Conservation (phyloP, 2,797 vertebrate genomes). For the Coregonus sp. region DNA sequence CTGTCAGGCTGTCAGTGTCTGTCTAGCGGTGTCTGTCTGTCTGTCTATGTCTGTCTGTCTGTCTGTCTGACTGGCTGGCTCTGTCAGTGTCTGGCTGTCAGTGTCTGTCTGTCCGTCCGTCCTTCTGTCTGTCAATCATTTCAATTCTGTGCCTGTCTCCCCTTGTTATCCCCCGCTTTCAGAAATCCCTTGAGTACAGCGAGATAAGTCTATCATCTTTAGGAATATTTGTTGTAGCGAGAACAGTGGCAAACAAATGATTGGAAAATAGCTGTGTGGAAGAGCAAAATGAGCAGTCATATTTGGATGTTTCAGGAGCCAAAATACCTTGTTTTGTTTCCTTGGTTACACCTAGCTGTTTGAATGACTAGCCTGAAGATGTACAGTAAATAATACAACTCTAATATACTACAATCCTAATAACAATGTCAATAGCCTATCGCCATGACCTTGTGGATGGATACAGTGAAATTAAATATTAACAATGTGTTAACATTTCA, state of each 20-base stretch:
- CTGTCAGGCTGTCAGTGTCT: background rate
- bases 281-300: constrained; percentile 39
- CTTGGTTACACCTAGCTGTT: constrained; percentile 13
- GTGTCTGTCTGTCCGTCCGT: background rate
- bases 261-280: constrained; percentile 38
- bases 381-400: constrained; percentile 2
- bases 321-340: constrained; percentile 26
- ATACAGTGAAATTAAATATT: background rate
- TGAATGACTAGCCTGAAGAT: background rate
- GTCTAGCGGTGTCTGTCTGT: background rate
- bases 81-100: background rate
- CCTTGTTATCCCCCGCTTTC: background rate
- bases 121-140: constrained; percentile 23
- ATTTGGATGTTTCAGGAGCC: constrained; percentile 34
- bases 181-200: constrained; percentile 13
- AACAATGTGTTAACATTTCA: background rate
- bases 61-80: background rate
- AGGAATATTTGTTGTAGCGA: constrained; percentile 26
- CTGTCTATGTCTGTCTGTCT: background rate
- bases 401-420: background rate
- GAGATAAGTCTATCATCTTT: constrained; percentile 31
- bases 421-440: background rate
- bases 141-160: constrained; percentile 18
- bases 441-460: background rate
- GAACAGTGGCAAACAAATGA: constrained; percentile 42